A percentile compares a stretch with the other conserved stretches of the same genome.
These are phyloP conservation scores for Psammodynastes pulverulentus DNA, from an alignment of 2,113 vertebrate genomes.

Conservation along the genomic window DNA sequence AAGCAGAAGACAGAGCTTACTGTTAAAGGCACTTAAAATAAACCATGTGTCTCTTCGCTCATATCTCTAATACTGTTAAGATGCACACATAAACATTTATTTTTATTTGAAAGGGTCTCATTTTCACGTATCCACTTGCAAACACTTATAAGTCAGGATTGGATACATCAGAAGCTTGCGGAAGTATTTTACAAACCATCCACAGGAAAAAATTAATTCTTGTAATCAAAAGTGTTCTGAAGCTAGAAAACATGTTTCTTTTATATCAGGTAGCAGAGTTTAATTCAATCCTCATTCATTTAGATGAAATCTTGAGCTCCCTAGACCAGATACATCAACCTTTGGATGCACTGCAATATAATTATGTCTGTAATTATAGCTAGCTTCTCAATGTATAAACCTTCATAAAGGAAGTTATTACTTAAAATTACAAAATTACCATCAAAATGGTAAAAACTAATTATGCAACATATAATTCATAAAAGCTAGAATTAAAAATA, in stretches of 20 bases:
- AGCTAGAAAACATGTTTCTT: neutral
- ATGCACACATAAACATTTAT: neutral
- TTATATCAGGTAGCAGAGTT: neutral
- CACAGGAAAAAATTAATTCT: neutral
- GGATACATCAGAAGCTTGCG: neutral
- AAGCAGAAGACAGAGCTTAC: conserved; percentile 9
- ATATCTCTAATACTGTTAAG: conserved; percentile 5
- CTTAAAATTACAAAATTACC: neutral
- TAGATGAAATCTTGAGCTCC: neutral
- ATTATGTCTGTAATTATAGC: neutral
- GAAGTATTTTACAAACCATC: neutral
- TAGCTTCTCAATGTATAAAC: neutral
- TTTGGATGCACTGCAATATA: neutral
- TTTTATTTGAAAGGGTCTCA: conserved; percentile 12
- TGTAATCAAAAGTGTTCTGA: neutral
- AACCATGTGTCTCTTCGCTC: neutral
- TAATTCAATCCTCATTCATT: neutral
- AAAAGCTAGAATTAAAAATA: neutral
- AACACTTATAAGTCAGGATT: neutral
- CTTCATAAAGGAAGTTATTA: neutral
- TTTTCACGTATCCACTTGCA: neutral
- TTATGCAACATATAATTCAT: neutral
- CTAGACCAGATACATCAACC: neutral
- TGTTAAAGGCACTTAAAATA: conserved; percentile 13
- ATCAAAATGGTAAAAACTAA: neutral